Evolutionary conservation across 2,113 vertebrate genomes (phyloP).

Genomic region (Sander vitreus): DNA sequence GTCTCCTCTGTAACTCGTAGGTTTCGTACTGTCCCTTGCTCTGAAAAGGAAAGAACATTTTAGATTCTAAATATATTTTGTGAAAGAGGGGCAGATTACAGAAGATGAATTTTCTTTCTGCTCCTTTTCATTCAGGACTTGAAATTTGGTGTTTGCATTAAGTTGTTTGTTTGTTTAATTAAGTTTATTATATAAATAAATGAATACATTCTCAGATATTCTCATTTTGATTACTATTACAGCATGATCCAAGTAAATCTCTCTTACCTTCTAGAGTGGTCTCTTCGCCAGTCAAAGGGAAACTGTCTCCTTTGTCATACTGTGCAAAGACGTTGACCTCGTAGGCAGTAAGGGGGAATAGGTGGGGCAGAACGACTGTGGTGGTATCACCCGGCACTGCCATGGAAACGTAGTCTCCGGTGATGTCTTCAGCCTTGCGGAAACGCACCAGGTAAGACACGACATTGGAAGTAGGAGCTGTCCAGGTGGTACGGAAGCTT

Average conservation of each 20-base stretch:
- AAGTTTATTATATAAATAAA: no score
- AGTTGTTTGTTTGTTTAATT: no score
- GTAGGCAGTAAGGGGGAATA: conserved; percentile 91
- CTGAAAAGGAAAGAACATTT: conserved; percentile 78
- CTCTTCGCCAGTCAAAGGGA: conserved; percentile 90
- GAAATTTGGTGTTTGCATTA: no score
- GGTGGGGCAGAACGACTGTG: conserved; percentile 86
- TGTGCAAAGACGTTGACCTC: conserved; percentile 93
- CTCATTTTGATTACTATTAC: not conserved
- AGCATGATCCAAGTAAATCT: not conserved
- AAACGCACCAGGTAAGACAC: conserved; percentile 92
- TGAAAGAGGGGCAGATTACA: no score
- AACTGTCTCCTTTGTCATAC: conserved; percentile 93
- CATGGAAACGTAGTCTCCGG: conserved; percentile 89
- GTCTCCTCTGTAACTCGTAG: conserved; percentile 94
- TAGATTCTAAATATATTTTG: not conserved
- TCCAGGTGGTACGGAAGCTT: conserved; percentile 94
- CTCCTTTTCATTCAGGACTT: no score
- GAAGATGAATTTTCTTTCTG: no score
- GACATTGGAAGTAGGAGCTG: conserved; percentile 83
- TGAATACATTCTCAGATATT: not conserved
- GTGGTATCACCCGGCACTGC: conserved; percentile 87
- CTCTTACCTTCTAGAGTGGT: conserved; percentile 92
- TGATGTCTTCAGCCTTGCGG: conserved; percentile 85
- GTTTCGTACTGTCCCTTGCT: conserved; percentile 90